Evolutionary conservation across 1,140 invertebrate genomes (phyloP).

Genomic region (Cydia amplana): DNA sequence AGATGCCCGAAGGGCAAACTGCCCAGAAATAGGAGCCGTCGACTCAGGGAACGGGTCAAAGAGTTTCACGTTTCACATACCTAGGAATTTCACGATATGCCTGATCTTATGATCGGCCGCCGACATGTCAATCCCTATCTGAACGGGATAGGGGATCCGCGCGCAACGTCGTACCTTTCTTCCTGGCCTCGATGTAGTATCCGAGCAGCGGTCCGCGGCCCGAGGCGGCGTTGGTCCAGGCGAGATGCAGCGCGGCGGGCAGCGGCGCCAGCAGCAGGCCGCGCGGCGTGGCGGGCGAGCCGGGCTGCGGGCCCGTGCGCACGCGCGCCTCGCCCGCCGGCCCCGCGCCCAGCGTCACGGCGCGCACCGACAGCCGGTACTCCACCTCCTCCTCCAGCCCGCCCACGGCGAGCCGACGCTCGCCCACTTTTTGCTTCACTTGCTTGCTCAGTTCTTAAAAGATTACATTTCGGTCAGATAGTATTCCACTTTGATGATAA

Average conservation of each 20-base stretch:
- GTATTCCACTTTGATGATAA: no score
- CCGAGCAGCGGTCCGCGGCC: slow-evolving; percentile 92
- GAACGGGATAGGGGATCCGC: no score
- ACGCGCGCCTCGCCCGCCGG: slow-evolving; percentile 89
- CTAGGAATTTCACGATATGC: no score
- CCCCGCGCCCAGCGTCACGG: slow-evolving; percentile 92
- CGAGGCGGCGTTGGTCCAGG: slow-evolving; percentile 93
- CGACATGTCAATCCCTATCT: no score
- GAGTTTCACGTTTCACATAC: no score
- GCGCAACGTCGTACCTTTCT: slow-evolving; percentile 82
- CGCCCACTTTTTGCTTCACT: slow-evolving; percentile 94
- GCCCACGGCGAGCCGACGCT: slow-evolving; percentile 88
- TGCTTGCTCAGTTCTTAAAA: slow-evolving; percentile 87
- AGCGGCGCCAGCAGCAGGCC: slow-evolving; percentile 89
- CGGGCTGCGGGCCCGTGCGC: slow-evolving; percentile 96
- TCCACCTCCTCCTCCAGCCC: slow-evolving; percentile 94
- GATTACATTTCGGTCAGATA: no score
- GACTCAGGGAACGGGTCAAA: no score
- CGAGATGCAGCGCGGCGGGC: slow-evolving; percentile 90
- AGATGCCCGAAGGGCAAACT: no score
- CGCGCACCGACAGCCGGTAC: slow-evolving; percentile 94
- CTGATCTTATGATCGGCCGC: no score
- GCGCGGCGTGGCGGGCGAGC: slow-evolving; percentile 96
- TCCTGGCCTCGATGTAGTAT: slow-evolving; percentile 94
- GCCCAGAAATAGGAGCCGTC: no score